Evolutionary conservation across 2,888 invertebrate genomes (phyloP).

Genomic region (Drosophila kuntzei): DNA sequence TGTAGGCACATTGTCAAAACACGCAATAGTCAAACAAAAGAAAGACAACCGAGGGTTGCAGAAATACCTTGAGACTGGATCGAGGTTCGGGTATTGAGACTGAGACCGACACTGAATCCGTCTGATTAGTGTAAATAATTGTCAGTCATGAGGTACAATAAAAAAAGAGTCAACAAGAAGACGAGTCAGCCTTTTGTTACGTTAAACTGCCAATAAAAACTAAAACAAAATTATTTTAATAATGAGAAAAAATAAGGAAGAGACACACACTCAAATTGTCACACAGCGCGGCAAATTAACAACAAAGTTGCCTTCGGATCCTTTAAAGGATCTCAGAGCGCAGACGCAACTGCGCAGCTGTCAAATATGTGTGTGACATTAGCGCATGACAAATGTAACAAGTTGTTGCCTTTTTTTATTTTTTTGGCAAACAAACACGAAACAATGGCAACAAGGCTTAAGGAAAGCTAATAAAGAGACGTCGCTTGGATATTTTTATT

Average conservation of each 20-base stretch:
- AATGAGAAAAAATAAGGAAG: conserved; percentile 36
- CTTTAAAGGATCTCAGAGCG: conserved; percentile 33
- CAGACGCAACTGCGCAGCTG: conserved; percentile 72
- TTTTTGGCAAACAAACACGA: conserved; percentile 49
- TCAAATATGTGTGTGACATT: conserved; percentile 79
- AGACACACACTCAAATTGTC: conserved; percentile 69
- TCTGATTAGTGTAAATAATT: conserved; percentile 81
- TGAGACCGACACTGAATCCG: conserved; percentile 49
- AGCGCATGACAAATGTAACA: conserved; percentile 83
- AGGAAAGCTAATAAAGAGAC: conserved; percentile 75
- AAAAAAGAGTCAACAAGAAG: conserved; percentile 61
- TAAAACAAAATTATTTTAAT: conserved; percentile 78
- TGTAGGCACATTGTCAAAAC: conserved; percentile 79
- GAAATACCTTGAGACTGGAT: conserved; percentile 27
- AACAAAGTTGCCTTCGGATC: conserved; percentile 67
- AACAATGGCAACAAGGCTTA: conserved; percentile 62
- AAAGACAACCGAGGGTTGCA: conserved; percentile 57
- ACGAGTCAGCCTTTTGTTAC: conserved; percentile 59
- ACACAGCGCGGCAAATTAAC: conserved; percentile 73
- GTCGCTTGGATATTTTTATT: conserved; percentile 82
- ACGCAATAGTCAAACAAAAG: conserved; percentile 65
- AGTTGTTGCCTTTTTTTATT: conserved; percentile 66
- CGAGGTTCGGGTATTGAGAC: conserved; percentile 20
- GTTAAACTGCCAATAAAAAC: conserved; percentile 81
- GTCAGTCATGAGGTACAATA: conserved; percentile 59